Evolutionary conservation across 2,888 invertebrate species (phyloP).

Genomic region (Acutogordius australiensis): DNA sequence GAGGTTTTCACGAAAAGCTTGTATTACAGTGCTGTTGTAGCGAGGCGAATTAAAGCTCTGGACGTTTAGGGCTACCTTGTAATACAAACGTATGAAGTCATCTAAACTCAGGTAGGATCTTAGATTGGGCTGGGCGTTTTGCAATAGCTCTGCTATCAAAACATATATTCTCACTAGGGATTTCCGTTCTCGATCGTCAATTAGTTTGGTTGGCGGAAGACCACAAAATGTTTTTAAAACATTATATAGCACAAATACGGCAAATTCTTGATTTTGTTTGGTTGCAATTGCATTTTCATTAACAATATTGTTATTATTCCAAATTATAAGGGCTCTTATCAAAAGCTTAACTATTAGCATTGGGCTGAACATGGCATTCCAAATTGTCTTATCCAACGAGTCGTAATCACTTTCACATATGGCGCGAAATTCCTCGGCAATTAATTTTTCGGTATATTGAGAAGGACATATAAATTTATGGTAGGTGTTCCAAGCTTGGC

Average conservation of each 20-base stretch:
- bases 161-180: not conserved
- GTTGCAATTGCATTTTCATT: not conserved
- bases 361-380: constrained; percentile 20
- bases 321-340: not conserved
- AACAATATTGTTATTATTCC: not conserved
- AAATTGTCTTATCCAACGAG: constrained; percentile 14
- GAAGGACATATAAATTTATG: constrained; percentile 18
- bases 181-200: not conserved
- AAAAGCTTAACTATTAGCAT: constrained; percentile 15
- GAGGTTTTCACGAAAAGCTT: constrained; percentile 13
- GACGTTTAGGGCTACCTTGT: constrained; percentile 18
- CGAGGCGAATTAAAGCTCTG: constrained; percentile 18
- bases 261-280: not conserved
- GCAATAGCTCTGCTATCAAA: not conserved
- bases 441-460: constrained; percentile 16
- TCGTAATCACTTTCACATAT: constrained; percentile 14
- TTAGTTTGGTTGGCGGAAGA: not conserved
- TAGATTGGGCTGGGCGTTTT: no score
- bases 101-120: constrained; percentile 15
- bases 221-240: not conserved
- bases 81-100: constrained; percentile 19
- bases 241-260: not conserved
- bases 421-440: constrained; percentile 16
- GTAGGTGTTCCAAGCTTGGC: constrained; percentile 18
- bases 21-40: constrained; percentile 16